A percentile compares a stretch with the other conserved stretches of the same genome.
Evolutionary conservation across 2,113 vertebrate genomes (phyloP).

Genomic region (Cromileptes altivelis): DNA sequence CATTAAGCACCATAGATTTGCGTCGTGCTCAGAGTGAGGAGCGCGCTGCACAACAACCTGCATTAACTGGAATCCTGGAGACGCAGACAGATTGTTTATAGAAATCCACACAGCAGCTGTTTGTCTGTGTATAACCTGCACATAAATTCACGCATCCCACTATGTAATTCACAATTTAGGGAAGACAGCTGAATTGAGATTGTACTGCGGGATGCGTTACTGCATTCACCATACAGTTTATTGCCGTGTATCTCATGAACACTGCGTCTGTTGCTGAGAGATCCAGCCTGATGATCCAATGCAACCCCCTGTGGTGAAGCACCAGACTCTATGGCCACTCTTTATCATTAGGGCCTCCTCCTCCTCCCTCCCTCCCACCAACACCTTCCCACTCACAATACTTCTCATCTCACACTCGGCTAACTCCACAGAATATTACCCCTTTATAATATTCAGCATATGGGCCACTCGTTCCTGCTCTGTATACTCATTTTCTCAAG

Average conservation of each 20-base stretch:
- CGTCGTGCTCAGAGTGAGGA: constrained; percentile 24
- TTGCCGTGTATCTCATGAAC: constrained; percentile 1
- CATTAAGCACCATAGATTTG: constrained; percentile 48
- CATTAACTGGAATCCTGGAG: constrained; percentile 17
- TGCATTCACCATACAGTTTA: constrained; percentile 6
- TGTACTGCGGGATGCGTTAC: background rate
- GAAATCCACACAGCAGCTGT: constrained; percentile 8
- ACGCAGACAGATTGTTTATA: background rate
- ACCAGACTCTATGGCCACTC: constrained; percentile 35
- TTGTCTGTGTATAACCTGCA: background rate
- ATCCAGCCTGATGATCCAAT: constrained; percentile 39
- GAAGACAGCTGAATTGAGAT: constrained; percentile 2
- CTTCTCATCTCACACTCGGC: constrained; percentile 65
- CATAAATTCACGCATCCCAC: background rate
- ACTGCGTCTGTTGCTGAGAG: constrained; percentile 33
- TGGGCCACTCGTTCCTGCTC: constrained; percentile 50
- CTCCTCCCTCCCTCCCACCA: constrained; percentile 28
- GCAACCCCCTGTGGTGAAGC: constrained; percentile 48
- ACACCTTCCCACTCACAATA: constrained; percentile 49
- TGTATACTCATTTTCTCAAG: constrained; percentile 55
- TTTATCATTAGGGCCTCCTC: constrained; percentile 36
- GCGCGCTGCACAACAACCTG: constrained; percentile 11
- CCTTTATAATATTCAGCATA: constrained; percentile 55
- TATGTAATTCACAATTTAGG: constrained; percentile 14
- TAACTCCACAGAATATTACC: constrained; percentile 59